Conservation (phyloP, 2,888 invertebrate genomes). For the Drosophila merina region DNA sequence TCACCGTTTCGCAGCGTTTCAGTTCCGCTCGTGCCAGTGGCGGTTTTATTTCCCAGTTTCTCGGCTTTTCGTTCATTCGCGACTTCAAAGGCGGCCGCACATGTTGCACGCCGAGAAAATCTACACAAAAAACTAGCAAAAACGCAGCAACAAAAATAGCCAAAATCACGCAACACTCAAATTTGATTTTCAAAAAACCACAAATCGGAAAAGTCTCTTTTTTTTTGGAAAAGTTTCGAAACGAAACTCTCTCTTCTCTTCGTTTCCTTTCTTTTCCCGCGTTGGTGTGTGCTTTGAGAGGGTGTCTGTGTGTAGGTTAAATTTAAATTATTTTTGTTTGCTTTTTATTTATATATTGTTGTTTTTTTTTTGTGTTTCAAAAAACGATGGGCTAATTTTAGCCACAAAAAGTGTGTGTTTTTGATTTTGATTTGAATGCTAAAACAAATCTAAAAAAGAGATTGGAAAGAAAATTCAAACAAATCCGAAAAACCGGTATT, state of each 20-base stretch:
- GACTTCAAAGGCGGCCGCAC: constrained; percentile 76
- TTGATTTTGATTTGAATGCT: constrained; percentile 12
- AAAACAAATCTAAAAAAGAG: not conserved
- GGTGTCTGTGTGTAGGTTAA: constrained; percentile 16
- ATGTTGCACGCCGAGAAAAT: constrained; percentile 54
- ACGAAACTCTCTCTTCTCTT: constrained; percentile 5
- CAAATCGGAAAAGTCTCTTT: constrained; percentile 14
- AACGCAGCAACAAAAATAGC: constrained; percentile 19
- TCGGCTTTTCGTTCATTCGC: constrained; percentile 72
- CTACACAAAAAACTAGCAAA: not conserved
- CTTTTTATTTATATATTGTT: constrained; percentile 16
- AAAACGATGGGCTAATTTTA: constrained; percentile 28
- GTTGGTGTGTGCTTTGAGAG: not conserved
- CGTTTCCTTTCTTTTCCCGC: not conserved
- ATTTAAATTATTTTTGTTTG: constrained; percentile 20
- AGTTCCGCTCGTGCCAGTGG: constrained; percentile 20
- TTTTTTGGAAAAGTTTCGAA: not conserved
- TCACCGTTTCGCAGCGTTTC: constrained; percentile 45
- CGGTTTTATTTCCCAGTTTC: constrained; percentile 22
- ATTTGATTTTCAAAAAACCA: constrained; percentile 1
- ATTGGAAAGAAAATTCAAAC: not conserved
- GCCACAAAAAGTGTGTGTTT: constrained; percentile 7
- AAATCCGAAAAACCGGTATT: not conserved
- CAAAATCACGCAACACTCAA: constrained; percentile 2
- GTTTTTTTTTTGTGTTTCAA: constrained; percentile 12